phyloP scores from a whole-genome alignment of 64 coral and sea anemone species.

The Stichodactyla mertensii region DNA sequence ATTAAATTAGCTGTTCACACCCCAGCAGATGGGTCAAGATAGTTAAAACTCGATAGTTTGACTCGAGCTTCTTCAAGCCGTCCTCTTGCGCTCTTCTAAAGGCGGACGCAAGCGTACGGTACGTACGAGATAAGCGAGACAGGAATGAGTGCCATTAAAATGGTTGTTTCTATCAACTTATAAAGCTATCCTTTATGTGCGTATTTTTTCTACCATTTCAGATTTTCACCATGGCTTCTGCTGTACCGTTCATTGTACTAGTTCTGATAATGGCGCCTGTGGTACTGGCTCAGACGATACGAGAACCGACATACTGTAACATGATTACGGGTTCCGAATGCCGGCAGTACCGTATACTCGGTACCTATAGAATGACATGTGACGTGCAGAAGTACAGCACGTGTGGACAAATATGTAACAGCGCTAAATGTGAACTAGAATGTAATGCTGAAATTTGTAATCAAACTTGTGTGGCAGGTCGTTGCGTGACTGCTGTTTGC shows the following conservation, averaged over 20 bases:
- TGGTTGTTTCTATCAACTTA: too few species aligned
- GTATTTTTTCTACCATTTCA: background rate
- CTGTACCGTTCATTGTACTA: background rate
- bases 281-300: background rate
- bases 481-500: constrained; percentile 48
- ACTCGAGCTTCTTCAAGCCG: too few species aligned
- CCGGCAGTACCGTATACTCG: constrained; percentile 48
- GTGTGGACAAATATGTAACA: constrained; percentile 79
- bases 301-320: constrained; percentile 35
- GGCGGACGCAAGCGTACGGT: too few species aligned
- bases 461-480: constrained; percentile 66
- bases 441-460: constrained; percentile 50
- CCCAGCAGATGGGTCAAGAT: too few species aligned
- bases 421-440: constrained; percentile 48
- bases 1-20: too few species aligned
- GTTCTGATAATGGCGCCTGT: background rate
- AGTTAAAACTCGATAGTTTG: too few species aligned
- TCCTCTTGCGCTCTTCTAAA: too few species aligned
- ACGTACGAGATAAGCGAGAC: too few species aligned
- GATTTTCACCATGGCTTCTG: background rate
- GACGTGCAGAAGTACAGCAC: background rate
- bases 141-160: too few species aligned
- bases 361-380: constrained; percentile 32
- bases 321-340: constrained; percentile 33
- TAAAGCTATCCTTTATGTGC: background rate